Evolutionary conservation across 2,888 invertebrate genomes (phyloP).

Genomic region (Branchipolynoe longqiensis): DNA sequence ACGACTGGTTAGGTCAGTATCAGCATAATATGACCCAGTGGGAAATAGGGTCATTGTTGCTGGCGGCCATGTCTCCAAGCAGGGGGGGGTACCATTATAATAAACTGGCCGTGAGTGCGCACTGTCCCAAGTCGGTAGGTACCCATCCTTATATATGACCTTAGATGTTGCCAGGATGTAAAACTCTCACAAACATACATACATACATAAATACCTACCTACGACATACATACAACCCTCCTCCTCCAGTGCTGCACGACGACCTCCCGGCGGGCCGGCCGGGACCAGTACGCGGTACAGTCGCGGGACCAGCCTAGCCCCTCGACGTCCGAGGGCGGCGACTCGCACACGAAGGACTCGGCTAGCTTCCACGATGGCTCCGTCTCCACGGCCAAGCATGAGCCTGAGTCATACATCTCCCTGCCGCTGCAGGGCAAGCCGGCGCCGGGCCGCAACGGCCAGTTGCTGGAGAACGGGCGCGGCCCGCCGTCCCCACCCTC

Average conservation of each 20-base stretch:
- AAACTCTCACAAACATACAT: too few species aligned
- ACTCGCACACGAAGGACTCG: constrained; percentile 29
- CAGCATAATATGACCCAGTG: too few species aligned
- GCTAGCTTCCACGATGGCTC: constrained; percentile 7
- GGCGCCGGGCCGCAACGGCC: not conserved
- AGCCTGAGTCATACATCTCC: constrained; percentile 33
- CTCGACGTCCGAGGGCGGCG: constrained; percentile 37
- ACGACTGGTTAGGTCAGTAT: too few species aligned
- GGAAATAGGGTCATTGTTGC: too few species aligned
- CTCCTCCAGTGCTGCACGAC: constrained; percentile 28
- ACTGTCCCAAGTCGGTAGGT: too few species aligned
- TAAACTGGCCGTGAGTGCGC: too few species aligned
- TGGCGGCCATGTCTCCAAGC: too few species aligned
- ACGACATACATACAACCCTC: too few species aligned
- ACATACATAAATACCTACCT: too few species aligned
- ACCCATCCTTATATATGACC: too few species aligned
- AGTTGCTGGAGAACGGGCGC: constrained; percentile 17
- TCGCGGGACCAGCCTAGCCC: constrained; percentile 14
- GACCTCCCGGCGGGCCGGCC: not conserved
- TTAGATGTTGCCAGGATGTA: too few species aligned
- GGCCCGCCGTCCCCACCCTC: not conserved
- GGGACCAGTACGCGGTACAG: not conserved
- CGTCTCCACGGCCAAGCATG: constrained; percentile 1
- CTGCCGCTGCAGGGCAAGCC: constrained; percentile 48
- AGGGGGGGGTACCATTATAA: too few species aligned